phyloP scores from a whole-genome alignment of 92 coral and sea anemone species.

The Phenganax marumi region DNA sequence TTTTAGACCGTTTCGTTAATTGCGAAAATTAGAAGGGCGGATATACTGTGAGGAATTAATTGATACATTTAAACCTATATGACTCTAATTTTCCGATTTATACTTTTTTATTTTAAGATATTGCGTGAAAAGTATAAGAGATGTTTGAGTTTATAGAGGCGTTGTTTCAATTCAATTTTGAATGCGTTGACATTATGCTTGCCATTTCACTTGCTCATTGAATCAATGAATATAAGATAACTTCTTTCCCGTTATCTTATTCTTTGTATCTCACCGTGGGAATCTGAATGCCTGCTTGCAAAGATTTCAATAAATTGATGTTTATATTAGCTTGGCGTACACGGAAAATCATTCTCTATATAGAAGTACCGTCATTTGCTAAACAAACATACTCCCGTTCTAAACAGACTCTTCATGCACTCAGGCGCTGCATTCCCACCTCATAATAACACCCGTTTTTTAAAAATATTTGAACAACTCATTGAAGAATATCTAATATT shows the following conservation, averaged over 20 bases:
- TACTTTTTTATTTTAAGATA: too few species aligned
- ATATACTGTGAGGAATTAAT: too few species aligned
- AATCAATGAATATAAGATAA: background rate
- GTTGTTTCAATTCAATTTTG: too few species aligned
- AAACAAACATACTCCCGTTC: constrained; percentile 28
- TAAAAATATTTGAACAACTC: constrained; percentile 23
- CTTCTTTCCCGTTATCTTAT: constrained; percentile 23
- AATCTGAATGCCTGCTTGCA: constrained; percentile 1
- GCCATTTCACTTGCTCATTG: background rate
- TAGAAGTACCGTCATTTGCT: constrained; percentile 17
- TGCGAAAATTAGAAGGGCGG: too few species aligned
- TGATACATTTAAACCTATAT: too few species aligned
- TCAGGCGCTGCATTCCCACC: constrained; percentile 14
- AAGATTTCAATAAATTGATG: constrained; percentile 7
- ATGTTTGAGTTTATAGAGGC: too few species aligned
- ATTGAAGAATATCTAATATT: constrained; percentile 4
- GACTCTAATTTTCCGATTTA: too few species aligned
- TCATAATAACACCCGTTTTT: constrained; percentile 9
- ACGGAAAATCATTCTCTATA: constrained; percentile 30
- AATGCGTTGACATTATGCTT: background rate
- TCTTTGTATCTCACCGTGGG: constrained; percentile 41
- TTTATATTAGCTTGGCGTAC: background rate
- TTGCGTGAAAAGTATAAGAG: too few species aligned
- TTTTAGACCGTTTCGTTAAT: too few species aligned
- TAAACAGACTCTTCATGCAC: constrained; percentile 1